phyloP scores from a whole-genome alignment of 2,113 vertebrate species.

The Hiodon alosoides region DNA sequence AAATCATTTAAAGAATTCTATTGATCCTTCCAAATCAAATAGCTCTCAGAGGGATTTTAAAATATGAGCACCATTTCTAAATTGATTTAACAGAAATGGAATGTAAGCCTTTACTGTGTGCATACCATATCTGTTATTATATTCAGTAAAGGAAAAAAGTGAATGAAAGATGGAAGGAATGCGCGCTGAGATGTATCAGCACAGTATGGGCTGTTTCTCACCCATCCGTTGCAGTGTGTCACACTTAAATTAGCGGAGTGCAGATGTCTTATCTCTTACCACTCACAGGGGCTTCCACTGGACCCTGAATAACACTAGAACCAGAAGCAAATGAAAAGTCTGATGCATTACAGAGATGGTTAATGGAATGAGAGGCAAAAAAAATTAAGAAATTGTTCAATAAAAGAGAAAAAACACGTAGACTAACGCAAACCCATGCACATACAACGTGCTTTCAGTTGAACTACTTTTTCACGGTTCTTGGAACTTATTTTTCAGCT shows the following conservation, averaged over 20 bases:
- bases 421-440: too few relatives aligned
- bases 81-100: neutral
- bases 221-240: too few relatives aligned
- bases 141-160: neutral
- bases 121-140: neutral
- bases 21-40: conserved; percentile 1
- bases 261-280: too few relatives aligned
- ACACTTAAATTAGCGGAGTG: too few relatives aligned
- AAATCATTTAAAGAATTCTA: neutral
- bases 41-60: neutral
- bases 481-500: conserved; percentile 8
- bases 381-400: too few relatives aligned
- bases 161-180: neutral
- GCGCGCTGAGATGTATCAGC: neutral
- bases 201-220: too few relatives aligned
- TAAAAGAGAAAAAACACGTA: too few relatives aligned
- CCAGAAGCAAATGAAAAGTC: too few relatives aligned
- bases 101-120: neutral
- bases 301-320: too few relatives aligned
- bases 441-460: neutral
- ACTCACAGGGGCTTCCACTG: too few relatives aligned
- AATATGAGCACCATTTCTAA: neutral
- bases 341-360: too few relatives aligned
- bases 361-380: too few relatives aligned
- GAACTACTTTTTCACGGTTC: neutral